Conservation (phyloP, 2,113 vertebrate species). For the Ariopsis seemanni region DNA sequence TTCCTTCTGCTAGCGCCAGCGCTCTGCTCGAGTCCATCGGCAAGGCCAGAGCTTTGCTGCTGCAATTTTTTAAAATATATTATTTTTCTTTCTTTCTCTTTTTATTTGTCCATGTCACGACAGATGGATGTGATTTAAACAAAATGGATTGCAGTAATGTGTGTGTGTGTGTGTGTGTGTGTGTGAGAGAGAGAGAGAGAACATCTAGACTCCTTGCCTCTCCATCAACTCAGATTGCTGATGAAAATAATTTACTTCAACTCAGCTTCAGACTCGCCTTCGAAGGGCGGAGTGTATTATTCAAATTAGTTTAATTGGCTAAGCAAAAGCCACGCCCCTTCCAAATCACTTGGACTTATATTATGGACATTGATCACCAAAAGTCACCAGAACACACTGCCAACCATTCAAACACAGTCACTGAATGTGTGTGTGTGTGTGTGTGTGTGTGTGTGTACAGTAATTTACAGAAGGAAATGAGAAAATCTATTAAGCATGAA, state of each 20-base stretch:
- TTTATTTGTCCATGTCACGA: not conserved
- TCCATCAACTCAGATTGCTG: not conserved
- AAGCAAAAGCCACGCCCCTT: not conserved
- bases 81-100: not conserved
- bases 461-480: conserved; percentile 10
- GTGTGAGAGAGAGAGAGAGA: not conserved
- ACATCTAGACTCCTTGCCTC: not conserved
- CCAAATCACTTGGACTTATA: not conserved
- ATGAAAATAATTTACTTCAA: not conserved
- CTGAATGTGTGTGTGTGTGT: not conserved
- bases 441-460: conserved; percentile 8
- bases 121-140: not conserved
- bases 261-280: not conserved
- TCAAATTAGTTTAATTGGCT: not conserved
- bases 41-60: conserved; percentile 55
- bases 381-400: not conserved
- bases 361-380: not conserved
- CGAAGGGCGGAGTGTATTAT: not conserved
- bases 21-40: conserved; percentile 18
- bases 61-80: not conserved
- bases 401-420: not conserved
- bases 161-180: conserved; percentile 8
- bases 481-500: conserved; percentile 8
- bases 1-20: conserved; percentile 70
- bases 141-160: not conserved